Percentiles rank a stretch among this genome's conserved stretches.
Evolutionary conservation across 2,888 invertebrate genomes (phyloP).

Genomic region (Lycophotia porphyrea): DNA sequence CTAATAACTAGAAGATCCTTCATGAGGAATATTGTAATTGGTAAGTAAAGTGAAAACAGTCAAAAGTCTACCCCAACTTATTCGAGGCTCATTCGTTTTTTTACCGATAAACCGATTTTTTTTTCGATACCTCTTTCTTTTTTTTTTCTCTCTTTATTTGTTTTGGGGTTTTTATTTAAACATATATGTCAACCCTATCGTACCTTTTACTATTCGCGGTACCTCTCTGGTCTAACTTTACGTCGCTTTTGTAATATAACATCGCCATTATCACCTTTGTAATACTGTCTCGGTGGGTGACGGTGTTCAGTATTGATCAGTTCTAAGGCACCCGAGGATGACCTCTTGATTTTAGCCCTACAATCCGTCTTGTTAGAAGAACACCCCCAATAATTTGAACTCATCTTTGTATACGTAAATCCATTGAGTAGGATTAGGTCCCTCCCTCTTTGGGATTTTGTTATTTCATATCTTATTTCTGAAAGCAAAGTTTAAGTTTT

Average conservation of each 20-base stretch:
- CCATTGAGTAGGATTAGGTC: constrained; percentile 65
- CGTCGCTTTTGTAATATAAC: constrained; percentile 33
- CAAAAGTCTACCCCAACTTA: neutral
- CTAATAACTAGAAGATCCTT: neutral
- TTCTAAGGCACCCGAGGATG: constrained; percentile 8
- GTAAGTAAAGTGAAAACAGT: neutral
- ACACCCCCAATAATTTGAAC: constrained; percentile 48
- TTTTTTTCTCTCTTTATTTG: too few relatives aligned
- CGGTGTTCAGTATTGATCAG: constrained; percentile 33
- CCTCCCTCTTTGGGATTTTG: constrained; percentile 61
- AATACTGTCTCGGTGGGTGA: constrained; percentile 47
- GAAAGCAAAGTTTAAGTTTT: constrained; percentile 30
- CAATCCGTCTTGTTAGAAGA: constrained; percentile 52
- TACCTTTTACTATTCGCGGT: too few relatives aligned
- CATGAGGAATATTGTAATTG: neutral
- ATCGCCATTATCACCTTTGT: constrained; percentile 15
- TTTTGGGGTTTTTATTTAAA: too few relatives aligned
- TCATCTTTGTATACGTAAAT: constrained; percentile 65
- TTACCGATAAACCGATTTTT: too few relatives aligned
- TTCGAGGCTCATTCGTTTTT: too few relatives aligned
- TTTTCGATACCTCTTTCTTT: too few relatives aligned
- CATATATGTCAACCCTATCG: too few relatives aligned
- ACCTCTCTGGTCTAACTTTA: constrained; percentile 1
- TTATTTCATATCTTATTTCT: constrained; percentile 42
- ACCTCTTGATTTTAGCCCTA: constrained; percentile 72